These are phyloP conservation scores for Cuniculus paca DNA, from an alignment of 2,797 vertebrate species.

Conservation along the genomic window DNA sequence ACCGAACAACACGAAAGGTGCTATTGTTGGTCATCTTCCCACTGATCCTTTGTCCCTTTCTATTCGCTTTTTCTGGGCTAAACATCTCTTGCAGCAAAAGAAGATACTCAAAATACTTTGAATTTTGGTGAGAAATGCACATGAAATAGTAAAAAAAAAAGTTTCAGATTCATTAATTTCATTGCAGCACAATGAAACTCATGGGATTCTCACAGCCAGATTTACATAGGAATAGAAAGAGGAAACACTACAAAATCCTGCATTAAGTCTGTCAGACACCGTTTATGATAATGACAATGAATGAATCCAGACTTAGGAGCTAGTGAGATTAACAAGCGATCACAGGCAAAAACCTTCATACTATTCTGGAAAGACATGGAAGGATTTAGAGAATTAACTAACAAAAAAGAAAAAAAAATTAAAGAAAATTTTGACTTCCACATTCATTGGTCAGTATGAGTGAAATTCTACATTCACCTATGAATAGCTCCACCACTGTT, in stretches of 20 bases:
- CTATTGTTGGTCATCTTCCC: not conserved
- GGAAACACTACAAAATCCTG: slow-evolving; percentile 21
- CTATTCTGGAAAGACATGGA: slow-evolving; percentile 43
- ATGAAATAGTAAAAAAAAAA: not conserved
- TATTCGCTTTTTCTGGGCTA: not conserved
- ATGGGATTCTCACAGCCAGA: not conserved
- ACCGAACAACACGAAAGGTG: not conserved
- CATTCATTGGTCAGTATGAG: not conserved
- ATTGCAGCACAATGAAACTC: not conserved
- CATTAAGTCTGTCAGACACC: slow-evolving; percentile 15
- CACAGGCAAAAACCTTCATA: slow-evolving; percentile 43
- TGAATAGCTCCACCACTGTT: not conserved
- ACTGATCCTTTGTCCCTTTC: not conserved
- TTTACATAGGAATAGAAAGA: not conserved
- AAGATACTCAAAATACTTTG: not conserved
- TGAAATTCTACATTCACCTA: not conserved
- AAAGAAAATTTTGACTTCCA: not conserved
- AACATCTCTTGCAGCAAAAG: not conserved
- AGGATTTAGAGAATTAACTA: slow-evolving; percentile 68
- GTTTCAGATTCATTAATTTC: slow-evolving; percentile 7
- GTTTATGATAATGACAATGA: slow-evolving; percentile 51
- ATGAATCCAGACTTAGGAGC: slow-evolving; percentile 36
- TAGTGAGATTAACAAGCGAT: slow-evolving; percentile 52
- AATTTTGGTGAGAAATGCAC: not conserved
- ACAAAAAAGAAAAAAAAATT: slow-evolving; percentile 49